These are phyloP conservation scores for Zygogramma bicolorata DNA, from an alignment of 2,888 invertebrate genomes.

Conservation along the genomic window DNA sequence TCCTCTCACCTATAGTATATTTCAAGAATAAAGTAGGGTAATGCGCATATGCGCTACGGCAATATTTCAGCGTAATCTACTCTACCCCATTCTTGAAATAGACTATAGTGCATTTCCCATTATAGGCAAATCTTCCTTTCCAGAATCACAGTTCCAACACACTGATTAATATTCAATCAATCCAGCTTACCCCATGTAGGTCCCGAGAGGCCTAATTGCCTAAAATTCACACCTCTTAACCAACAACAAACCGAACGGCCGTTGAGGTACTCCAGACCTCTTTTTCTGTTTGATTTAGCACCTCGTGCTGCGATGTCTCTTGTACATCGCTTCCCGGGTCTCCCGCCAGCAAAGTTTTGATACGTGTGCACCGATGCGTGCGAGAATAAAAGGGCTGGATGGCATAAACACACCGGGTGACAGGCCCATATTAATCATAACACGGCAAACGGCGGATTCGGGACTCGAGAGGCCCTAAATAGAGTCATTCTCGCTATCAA, in stretches of 20 bases:
- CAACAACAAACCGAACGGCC: constrained; percentile 42
- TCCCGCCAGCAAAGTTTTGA: constrained; percentile 65
- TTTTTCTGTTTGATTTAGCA: constrained; percentile 44
- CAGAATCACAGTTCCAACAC: too few relatives aligned
- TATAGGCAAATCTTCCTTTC: too few relatives aligned
- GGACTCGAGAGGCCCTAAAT: constrained; percentile 57
- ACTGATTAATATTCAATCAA: neutral
- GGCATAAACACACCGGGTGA: constrained; percentile 61
- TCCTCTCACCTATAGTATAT: too few relatives aligned
- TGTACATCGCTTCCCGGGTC: constrained; percentile 43
- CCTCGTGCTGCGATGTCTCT: constrained; percentile 38
- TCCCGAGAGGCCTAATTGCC: neutral
- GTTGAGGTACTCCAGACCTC: constrained; percentile 38
- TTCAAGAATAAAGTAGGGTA: too few relatives aligned
- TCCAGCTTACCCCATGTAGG: neutral
- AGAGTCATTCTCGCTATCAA: constrained; percentile 53
- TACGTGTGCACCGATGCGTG: constrained; percentile 66
- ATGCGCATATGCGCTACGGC: too few relatives aligned
- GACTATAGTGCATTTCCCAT: too few relatives aligned
- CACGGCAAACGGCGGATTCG: constrained; percentile 55
- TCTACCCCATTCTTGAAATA: too few relatives aligned
- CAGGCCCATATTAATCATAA: constrained; percentile 65
- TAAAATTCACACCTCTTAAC: constrained; percentile 44
- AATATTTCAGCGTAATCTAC: too few relatives aligned
- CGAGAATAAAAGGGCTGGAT: constrained; percentile 63